phyloP scores from a whole-genome alignment of 1,140 invertebrate species.

The Bombus breviceps region DNA sequence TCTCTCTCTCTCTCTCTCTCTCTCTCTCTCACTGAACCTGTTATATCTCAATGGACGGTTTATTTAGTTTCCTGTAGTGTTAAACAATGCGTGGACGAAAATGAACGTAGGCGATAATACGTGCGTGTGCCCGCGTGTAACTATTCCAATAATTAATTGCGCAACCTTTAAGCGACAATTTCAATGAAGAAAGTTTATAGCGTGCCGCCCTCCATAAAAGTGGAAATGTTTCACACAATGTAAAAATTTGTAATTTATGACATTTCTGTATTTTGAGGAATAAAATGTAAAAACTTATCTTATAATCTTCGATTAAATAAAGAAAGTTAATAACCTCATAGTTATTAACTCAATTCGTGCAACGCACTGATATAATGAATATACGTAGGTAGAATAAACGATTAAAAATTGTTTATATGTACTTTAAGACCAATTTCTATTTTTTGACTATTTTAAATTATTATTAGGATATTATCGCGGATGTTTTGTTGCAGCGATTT shows the following conservation, averaged over 20 bases:
- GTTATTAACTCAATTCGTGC: not conserved
- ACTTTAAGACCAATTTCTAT: not conserved
- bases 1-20: no score
- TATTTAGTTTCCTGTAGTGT: conserved; percentile 56
- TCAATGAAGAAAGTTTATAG: conserved; percentile 3
- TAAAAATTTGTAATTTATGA: no score
- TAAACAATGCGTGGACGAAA: conserved; percentile 54
- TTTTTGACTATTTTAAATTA: not conserved
- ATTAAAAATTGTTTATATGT: not conserved
- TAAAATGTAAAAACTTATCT: not conserved
- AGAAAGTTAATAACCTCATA: not conserved
- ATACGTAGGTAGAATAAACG: not conserved
- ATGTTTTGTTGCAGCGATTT: no score
- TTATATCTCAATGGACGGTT: conserved; percentile 49
- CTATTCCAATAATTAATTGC: conserved; percentile 44
- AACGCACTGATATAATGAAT: not conserved
- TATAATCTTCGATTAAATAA: not conserved
- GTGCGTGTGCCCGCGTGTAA: conserved; percentile 24
- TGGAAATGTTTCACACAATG: not conserved
- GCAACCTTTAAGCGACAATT: conserved; percentile 33
- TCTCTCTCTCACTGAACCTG: conserved; percentile 26
- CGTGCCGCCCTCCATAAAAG: not conserved
- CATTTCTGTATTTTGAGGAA: not conserved
- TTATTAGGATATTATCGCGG: no score
- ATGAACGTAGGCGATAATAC: conserved; percentile 52